Evolutionary conservation across 2,888 invertebrate genomes (phyloP).

Genomic region (Eupeodes luniger): DNA sequence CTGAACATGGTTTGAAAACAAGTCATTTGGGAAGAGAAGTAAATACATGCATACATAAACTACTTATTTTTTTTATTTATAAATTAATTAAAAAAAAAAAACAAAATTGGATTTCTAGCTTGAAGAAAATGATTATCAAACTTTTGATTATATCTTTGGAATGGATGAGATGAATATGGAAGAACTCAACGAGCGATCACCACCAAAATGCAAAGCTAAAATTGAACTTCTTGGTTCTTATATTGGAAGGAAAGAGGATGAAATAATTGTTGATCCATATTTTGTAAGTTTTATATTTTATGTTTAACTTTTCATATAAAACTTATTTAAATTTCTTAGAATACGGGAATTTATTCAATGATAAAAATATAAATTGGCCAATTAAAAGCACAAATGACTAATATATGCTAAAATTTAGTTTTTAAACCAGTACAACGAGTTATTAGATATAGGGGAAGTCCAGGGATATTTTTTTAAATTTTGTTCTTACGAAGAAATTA

Average conservation of each 20-base stretch:
- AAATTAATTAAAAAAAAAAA: not conserved
- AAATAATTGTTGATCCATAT: conserved; percentile 94
- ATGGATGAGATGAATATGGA: conserved; percentile 95
- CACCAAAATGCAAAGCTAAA: conserved; percentile 87
- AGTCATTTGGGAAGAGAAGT: conserved; percentile 87
- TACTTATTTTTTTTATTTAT: not conserved
- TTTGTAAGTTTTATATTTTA: conserved; percentile 87
- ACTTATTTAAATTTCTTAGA: too few relatives aligned
- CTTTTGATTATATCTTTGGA: conserved; percentile 95
- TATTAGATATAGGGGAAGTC: too few relatives aligned
- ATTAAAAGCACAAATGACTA: too few relatives aligned
- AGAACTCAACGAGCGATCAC: conserved; percentile 86
- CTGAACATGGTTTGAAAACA: conserved; percentile 86
- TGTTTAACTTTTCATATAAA: too few relatives aligned
- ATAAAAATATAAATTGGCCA: too few relatives aligned
- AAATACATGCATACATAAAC: not conserved
- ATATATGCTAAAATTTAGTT: too few relatives aligned
- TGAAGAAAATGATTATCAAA: conserved; percentile 88
- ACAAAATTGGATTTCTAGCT: conserved; percentile 86
- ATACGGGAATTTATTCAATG: too few relatives aligned
- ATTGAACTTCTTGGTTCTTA: conserved; percentile 92
- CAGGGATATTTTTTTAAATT: too few relatives aligned
- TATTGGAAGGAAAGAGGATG: conserved; percentile 89
- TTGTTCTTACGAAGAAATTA: too few relatives aligned
- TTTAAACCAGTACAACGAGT: too few relatives aligned